These are phyloP conservation scores for Macquaria australasica DNA, from an alignment of 2,113 vertebrate species.

Conservation along the genomic window DNA sequence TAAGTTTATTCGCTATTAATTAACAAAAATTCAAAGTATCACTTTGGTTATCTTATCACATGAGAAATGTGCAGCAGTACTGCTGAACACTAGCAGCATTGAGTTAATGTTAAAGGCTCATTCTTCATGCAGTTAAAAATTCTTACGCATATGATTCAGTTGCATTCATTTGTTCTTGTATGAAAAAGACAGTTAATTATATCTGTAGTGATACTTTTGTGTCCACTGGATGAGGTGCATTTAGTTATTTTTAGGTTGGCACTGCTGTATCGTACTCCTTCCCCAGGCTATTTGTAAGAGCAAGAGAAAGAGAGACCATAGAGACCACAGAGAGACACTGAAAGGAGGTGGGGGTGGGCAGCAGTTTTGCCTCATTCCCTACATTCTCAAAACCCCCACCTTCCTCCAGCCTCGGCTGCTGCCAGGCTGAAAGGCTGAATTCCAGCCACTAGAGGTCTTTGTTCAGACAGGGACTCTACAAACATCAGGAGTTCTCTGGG, in stretches of 20 bases:
- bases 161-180: not conserved
- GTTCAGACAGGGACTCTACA: slow-evolving; percentile 33
- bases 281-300: slow-evolving; percentile 20
- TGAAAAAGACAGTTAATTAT: not conserved
- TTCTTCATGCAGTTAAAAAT: not conserved
- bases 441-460: slow-evolving; percentile 60
- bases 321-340: slow-evolving; percentile 24
- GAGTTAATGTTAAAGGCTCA: not conserved
- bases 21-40: not conserved
- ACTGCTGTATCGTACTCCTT: not conserved
- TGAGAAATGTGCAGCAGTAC: not conserved
- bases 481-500: slow-evolving; percentile 50
- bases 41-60: not conserved
- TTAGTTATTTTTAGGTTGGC: slow-evolving; percentile 24
- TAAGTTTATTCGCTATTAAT: not conserved
- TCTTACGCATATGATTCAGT: not conserved
- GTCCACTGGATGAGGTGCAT: not conserved
- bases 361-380: slow-evolving; percentile 55
- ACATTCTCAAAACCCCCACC: slow-evolving; percentile 60
- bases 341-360: slow-evolving; percentile 35
- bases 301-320: slow-evolving; percentile 30
- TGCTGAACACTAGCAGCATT: not conserved
- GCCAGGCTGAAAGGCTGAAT: slow-evolving; percentile 17
- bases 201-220: not conserved
- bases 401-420: slow-evolving; percentile 16